phyloP scores from a whole-genome alignment of 2,113 vertebrate genomes.

The Sylvietta virens region DNA sequence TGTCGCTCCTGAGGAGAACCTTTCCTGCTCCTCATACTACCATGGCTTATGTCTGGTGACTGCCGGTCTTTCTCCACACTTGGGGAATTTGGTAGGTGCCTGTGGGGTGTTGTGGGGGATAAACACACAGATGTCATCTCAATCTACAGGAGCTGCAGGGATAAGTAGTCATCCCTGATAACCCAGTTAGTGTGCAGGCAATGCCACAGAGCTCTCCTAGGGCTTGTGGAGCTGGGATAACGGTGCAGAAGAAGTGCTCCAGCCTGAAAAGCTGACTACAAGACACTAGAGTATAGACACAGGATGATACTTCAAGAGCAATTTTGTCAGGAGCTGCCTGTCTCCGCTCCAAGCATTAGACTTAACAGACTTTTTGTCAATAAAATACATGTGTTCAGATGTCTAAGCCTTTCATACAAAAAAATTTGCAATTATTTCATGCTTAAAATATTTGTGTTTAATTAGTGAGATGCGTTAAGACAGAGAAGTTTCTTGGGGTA shows the following conservation, averaged over 20 bases:
- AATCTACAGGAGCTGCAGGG: not conserved
- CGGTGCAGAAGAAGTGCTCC: not conserved
- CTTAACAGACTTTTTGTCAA: not conserved
- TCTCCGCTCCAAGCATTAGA: not conserved
- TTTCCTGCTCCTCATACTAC: not conserved
- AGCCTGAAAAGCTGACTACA: not conserved
- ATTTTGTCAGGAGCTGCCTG: not conserved
- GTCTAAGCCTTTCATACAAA: not conserved
- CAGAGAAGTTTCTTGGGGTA: not conserved
- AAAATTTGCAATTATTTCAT: not conserved
- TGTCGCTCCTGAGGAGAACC: not conserved
- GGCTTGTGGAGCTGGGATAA: not conserved
- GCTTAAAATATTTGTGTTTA: not conserved
- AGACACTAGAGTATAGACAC: not conserved
- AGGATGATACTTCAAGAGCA: not conserved
- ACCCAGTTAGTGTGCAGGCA: not conserved
- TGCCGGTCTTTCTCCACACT: not conserved
- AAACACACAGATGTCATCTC: not conserved
- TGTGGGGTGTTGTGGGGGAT: not conserved
- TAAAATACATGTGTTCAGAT: not conserved
- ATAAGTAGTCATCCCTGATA: not conserved
- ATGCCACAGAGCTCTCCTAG: not conserved
- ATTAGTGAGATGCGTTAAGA: not conserved
- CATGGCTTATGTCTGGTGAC: fast-evolving
- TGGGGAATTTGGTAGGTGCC: not conserved